These are phyloP conservation scores for Amyelois transitella DNA, from an alignment of 1,140 invertebrate genomes.

Conservation along the genomic window DNA sequence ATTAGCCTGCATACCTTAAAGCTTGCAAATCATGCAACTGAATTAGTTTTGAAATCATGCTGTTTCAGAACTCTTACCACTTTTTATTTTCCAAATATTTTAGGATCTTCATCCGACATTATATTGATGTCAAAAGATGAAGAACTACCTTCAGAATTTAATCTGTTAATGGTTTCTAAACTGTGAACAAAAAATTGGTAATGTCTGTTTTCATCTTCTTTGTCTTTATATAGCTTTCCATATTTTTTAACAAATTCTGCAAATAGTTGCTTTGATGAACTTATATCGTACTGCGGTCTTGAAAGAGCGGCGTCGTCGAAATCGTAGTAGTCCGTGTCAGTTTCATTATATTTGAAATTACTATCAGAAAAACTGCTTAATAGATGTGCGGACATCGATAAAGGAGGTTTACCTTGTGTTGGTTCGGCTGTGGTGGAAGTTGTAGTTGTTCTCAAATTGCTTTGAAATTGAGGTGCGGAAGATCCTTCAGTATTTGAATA, in stretches of 20 bases:
- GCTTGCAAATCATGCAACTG: too few species aligned
- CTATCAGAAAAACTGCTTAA: background rate
- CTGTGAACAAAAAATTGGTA: conserved; percentile 38
- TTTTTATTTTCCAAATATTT: too few species aligned
- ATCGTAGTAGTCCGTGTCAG: background rate
- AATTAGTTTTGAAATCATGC: too few species aligned
- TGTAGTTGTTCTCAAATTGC: too few species aligned
- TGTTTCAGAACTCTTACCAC: too few species aligned
- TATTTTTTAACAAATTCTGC: conserved; percentile 38
- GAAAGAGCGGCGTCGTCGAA: background rate
- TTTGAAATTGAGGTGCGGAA: background rate
- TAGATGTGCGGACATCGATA: too few species aligned
- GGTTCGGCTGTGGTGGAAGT: too few species aligned
- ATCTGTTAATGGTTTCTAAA: conserved; percentile 42
- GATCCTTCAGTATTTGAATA: background rate
- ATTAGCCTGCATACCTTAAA: too few species aligned
- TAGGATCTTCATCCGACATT: conserved; percentile 38
- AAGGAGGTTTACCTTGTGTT: too few species aligned
- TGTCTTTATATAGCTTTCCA: conserved; percentile 37
- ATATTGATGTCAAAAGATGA: conserved; percentile 35
- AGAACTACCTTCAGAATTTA: conserved; percentile 28
- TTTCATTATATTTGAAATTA: background rate
- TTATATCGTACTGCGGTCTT: background rate
- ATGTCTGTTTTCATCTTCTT: conserved; percentile 30
- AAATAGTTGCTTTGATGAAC: conserved; percentile 20